These are phyloP conservation scores for Euclidia mi DNA, from an alignment of 2,888 invertebrate species.

Conservation along the genomic window DNA sequence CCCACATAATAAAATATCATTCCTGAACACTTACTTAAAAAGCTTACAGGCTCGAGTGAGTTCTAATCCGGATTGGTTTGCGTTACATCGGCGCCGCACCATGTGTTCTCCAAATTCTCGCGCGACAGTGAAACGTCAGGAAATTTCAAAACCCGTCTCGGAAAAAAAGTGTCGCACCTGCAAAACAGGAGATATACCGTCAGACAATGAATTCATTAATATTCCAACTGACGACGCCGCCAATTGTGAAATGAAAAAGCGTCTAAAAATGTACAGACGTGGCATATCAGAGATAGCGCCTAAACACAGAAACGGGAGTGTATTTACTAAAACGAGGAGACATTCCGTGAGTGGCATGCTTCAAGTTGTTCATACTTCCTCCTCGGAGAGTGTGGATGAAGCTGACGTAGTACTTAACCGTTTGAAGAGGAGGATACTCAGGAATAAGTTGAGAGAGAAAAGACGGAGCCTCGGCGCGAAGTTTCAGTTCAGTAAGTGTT, in stretches of 20 bases:
- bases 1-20: slow-evolving; percentile 85
- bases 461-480: slow-evolving; percentile 76
- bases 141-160: slow-evolving; percentile 64
- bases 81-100: slow-evolving; percentile 73
- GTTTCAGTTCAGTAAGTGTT: slow-evolving; percentile 77
- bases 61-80: slow-evolving; percentile 84
- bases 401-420: slow-evolving; percentile 87
- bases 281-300: slow-evolving; percentile 84
- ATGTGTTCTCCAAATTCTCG: slow-evolving; percentile 65
- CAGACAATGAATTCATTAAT: slow-evolving; percentile 82
- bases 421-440: slow-evolving; percentile 86
- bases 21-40: slow-evolving; percentile 87
- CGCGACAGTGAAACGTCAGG: slow-evolving; percentile 57
- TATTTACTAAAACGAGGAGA: slow-evolving; percentile 75
- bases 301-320: slow-evolving; percentile 63
- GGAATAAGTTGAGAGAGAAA: slow-evolving; percentile 86
- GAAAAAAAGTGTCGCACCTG: slow-evolving; percentile 61
- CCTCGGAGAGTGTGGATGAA: slow-evolving; percentile 88
- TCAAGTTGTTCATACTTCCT: slow-evolving; percentile 76
- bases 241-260: slow-evolving; percentile 85
- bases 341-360: slow-evolving; percentile 77
- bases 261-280: slow-evolving; percentile 86
- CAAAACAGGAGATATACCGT: slow-evolving; percentile 71
- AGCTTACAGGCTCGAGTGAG: slow-evolving; percentile 82
- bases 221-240: slow-evolving; percentile 81